Evolutionary conservation across 2,113 vertebrate genomes (phyloP), one percentile per base, ranked within the genome.

Genomic region (Jaculus jaculus): DNA sequence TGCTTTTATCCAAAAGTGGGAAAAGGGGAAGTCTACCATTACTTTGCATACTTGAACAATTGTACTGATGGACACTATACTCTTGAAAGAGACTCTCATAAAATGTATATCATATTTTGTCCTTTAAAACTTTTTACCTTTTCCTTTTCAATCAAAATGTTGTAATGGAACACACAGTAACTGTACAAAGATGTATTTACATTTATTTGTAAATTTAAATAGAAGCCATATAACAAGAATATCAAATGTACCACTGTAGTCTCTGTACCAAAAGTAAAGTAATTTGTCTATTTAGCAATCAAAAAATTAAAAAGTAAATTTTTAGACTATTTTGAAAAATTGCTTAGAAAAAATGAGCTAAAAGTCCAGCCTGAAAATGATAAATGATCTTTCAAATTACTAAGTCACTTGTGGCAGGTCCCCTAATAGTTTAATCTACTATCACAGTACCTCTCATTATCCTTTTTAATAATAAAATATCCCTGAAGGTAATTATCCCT

Each of bases 381-480:
- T 94, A 93, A 95, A 95, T 92, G 93, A 93, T 95, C 87, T 95
- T 95, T 95, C 84, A 89, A 95, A 97, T 97, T 83, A 90, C 80
- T 88, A 94, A 96, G 90, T 95, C 97, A 94, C 81, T 96, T 92
- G 84, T 94, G 91, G 91, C 94, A 96, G 95, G n/a, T 87, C 94
- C 69, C 51, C 89, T 97, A 94, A 96, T 96, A 96, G 90, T 92
- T 95, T 95, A 94, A 96, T 96, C 96, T 97, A 85, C 96, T 95
- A 88, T 96, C 71, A 87, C 80, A 87, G 83, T 90, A 90, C n/a
- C 65, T 91, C 79, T 96, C 79, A 96, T 97, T 97, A 96, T 85
- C 89, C 60, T 30, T 91, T 95, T 97, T 96, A 96, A 96, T 97
- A 96, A 96, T 96, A 94, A 95, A 97, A 90, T 93, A 93, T 73